These are phyloP conservation scores for Syrphus vitripennis DNA, from an alignment of 2,888 invertebrate genomes.

Conservation along the genomic window DNA sequence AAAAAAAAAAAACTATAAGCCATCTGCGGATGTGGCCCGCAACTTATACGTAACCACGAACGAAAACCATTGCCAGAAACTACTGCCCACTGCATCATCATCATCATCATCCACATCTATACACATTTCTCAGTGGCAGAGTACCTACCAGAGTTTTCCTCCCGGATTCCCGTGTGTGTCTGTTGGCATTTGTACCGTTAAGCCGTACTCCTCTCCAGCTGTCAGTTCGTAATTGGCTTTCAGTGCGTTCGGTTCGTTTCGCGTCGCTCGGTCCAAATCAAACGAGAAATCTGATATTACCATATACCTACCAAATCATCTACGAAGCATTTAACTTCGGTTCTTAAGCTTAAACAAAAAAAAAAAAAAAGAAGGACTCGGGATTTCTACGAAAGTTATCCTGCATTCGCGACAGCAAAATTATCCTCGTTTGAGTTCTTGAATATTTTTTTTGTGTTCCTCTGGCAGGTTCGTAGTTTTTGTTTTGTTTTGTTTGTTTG, in stretches of 20 bases:
- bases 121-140: slow-evolving; percentile 13
- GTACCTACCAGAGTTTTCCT: not conserved
- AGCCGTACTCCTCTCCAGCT: slow-evolving; percentile 47
- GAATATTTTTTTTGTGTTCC: not conserved
- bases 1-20: not conserved
- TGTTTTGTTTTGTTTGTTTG: not conserved
- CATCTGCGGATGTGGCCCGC: slow-evolving; percentile 53
- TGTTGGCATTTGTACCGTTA: slow-evolving; percentile 54
- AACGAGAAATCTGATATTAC: not conserved
- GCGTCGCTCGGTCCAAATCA: slow-evolving; percentile 1
- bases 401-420: slow-evolving; percentile 13
- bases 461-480: not conserved
- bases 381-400: not conserved
- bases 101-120: no score
- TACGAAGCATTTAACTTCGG: slow-evolving; percentile 12
- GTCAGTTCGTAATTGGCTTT: slow-evolving; percentile 68
- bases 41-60: slow-evolving; percentile 62
- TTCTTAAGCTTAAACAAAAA: not conserved
- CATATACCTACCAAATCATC: not conserved
- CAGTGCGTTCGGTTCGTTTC: slow-evolving; percentile 54
- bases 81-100: slow-evolving; percentile 37
- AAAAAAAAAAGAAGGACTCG: not conserved
- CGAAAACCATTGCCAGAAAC: slow-evolving; percentile 55
- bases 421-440: slow-evolving; percentile 19
- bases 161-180: slow-evolving; percentile 26